Evolutionary conservation across 1,140 invertebrate species (phyloP).

Genomic region (Brachionus angularis): DNA sequence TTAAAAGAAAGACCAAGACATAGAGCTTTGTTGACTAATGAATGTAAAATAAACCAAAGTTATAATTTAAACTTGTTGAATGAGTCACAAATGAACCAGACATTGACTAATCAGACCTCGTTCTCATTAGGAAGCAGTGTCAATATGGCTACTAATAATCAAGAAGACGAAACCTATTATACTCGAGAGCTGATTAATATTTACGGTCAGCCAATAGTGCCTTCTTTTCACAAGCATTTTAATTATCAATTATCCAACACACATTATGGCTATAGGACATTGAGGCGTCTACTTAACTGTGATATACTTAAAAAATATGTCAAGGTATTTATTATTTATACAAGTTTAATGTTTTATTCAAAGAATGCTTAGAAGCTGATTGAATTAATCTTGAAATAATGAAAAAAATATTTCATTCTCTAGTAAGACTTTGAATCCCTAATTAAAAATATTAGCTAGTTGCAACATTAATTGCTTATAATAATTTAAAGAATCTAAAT

Average conservation of each 20-base stretch:
- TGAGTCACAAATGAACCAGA: background rate
- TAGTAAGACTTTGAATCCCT: no score
- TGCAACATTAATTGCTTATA: no score
- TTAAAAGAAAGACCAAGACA: slow-evolving; percentile 40
- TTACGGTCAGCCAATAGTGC: slow-evolving; percentile 42
- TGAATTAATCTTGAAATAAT: no score
- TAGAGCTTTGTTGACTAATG: slow-evolving; percentile 37
- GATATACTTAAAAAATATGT: slow-evolving; percentile 42
- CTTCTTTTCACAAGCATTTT: slow-evolving; percentile 39
- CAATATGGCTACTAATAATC: slow-evolving; percentile 6
- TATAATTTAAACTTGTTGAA: background rate
- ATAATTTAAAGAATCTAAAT: no score
- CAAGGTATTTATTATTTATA: no score
- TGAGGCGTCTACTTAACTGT: slow-evolving; percentile 33
- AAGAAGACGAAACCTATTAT: slow-evolving; percentile 41
- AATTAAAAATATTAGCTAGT: no score
- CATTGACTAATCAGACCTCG: no score
- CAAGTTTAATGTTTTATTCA: no score
- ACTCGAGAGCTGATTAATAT: slow-evolving; percentile 37
- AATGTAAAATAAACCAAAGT: slow-evolving; percentile 39
- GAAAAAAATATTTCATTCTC: no score
- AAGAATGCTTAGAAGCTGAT: no score
- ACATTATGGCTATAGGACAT: slow-evolving; percentile 36
- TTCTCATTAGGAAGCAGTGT: no score
- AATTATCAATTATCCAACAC: slow-evolving; percentile 40